Conservation (phyloP, 53 echinoderm and acorn worm genomes). For the Zoroaster sp. region DNA sequence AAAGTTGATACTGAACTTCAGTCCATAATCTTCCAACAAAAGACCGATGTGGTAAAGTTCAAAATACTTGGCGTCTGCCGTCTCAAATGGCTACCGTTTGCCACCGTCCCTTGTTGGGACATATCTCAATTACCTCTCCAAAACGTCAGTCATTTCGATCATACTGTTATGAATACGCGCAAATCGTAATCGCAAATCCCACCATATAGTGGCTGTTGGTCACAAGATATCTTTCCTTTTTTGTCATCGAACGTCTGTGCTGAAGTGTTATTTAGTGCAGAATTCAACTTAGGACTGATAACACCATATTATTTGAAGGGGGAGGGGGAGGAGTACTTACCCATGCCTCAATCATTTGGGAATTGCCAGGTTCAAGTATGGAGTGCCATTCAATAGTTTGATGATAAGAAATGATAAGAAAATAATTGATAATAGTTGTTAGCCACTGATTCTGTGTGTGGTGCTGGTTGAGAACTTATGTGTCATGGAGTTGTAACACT, state of each 20-base stretch:
- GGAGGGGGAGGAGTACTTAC: background rate
- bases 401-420: background rate
- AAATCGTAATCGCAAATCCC: background rate
- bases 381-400: conserved; percentile 12
- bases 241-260: background rate
- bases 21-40: background rate
- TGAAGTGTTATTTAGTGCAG: conserved; percentile 27
- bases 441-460: background rate
- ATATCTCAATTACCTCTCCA: conserved; percentile 8
- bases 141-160: background rate
- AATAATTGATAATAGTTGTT: background rate
- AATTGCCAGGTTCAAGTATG: background rate
- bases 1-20: conserved; percentile 1
- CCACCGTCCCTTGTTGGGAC: conserved; percentile 39
- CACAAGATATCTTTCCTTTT: conserved; percentile 7
- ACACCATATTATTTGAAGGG: background rate
- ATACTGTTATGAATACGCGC: no score
- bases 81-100: conserved; percentile 38
- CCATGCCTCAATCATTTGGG: background rate
- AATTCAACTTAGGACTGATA: background rate
- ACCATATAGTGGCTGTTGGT: background rate
- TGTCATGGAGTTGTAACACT: no score
- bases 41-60: background rate
- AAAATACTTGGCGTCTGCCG: conserved; percentile 50
- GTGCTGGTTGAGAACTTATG: background rate